Evolutionary conservation across 1,140 invertebrate genomes (phyloP).

Genomic region (Drosophila dunni): DNA sequence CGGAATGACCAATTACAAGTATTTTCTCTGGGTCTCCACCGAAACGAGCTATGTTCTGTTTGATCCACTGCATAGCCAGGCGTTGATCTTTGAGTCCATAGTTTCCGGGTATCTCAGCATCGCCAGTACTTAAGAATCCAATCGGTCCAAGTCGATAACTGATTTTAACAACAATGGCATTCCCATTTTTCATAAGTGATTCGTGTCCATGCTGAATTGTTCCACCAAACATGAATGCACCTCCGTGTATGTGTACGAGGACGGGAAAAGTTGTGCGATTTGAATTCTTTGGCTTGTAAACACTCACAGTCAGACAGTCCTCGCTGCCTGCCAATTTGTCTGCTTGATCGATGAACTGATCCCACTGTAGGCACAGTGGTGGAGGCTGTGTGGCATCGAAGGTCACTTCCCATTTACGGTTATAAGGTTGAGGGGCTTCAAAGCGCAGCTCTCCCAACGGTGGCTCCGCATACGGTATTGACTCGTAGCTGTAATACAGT

Average conservation of each 20-base stretch:
- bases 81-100: constrained; percentile 88
- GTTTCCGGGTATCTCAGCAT: constrained; percentile 86
- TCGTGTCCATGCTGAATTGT: constrained; percentile 85
- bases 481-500: constrained; percentile 30
- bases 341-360: constrained; percentile 40
- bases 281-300: constrained; percentile 68
- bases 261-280: constrained; percentile 73
- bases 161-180: constrained; percentile 87
- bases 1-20: constrained; percentile 86
- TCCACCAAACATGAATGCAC: constrained; percentile 85
- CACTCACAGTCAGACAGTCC: constrained; percentile 82
- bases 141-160: constrained; percentile 88
- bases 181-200: constrained; percentile 86
- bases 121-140: constrained; percentile 87
- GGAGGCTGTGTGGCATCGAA: constrained; percentile 25
- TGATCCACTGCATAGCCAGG: constrained; percentile 87
- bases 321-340: constrained; percentile 62
- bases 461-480: constrained; percentile 38
- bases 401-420: constrained; percentile 21
- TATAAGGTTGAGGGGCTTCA: constrained; percentile 34
- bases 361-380: constrained; percentile 46
- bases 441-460: constrained; percentile 25
- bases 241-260: constrained; percentile 85
- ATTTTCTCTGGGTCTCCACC: constrained; percentile 87
- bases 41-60: constrained; percentile 86